These are phyloP conservation scores for Verasper variegatus DNA, from an alignment of 2,113 vertebrate species.

Conservation along the genomic window DNA sequence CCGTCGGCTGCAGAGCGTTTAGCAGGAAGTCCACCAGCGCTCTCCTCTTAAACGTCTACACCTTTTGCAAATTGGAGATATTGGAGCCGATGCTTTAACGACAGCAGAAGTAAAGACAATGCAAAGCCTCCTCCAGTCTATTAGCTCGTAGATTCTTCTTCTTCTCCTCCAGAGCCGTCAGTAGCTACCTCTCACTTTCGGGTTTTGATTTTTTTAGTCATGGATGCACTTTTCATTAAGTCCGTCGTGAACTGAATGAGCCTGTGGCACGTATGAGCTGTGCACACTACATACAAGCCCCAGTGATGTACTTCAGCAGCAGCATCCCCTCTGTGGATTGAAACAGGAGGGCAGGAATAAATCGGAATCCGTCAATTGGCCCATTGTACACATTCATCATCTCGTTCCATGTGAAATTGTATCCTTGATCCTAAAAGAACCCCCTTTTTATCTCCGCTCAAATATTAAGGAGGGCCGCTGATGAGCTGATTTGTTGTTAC, in stretches of 20 bases:
- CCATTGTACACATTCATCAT: slow-evolving; percentile 23
- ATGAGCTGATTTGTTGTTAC: slow-evolving; percentile 64
- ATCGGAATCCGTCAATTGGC: slow-evolving; percentile 44
- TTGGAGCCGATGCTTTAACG: neutral
- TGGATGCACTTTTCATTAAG: slow-evolving; percentile 43
- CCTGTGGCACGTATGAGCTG: slow-evolving; percentile 11
- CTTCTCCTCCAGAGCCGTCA: slow-evolving; percentile 18
- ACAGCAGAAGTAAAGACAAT: too few relatives aligned
- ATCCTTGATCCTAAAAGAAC: slow-evolving; percentile 13
- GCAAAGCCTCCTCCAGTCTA: neutral
- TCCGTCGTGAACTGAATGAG: slow-evolving; percentile 43
- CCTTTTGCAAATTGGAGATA: slow-evolving; percentile 2
- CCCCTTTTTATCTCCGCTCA: slow-evolving; percentile 38
- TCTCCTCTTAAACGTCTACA: slow-evolving; percentile 25
- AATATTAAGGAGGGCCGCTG: slow-evolving; percentile 41
- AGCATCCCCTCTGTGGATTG: slow-evolving; percentile 24
- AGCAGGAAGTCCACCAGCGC: slow-evolving; percentile 10
- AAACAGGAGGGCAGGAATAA: slow-evolving; percentile 33
- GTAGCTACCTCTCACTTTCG: slow-evolving; percentile 25
- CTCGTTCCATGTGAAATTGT: slow-evolving; percentile 25
- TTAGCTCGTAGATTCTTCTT: neutral
- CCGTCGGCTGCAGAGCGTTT: slow-evolving; percentile 6
- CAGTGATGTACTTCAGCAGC: slow-evolving; percentile 36
- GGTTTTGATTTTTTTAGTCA: slow-evolving; percentile 16
- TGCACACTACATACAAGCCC: neutral